Percentiles rank a stretch among this genome's conserved stretches.
These are phyloP conservation scores for Sebastes steindachneri DNA, from an alignment of 2,797 vertebrate genomes.

Conservation along the genomic window DNA sequence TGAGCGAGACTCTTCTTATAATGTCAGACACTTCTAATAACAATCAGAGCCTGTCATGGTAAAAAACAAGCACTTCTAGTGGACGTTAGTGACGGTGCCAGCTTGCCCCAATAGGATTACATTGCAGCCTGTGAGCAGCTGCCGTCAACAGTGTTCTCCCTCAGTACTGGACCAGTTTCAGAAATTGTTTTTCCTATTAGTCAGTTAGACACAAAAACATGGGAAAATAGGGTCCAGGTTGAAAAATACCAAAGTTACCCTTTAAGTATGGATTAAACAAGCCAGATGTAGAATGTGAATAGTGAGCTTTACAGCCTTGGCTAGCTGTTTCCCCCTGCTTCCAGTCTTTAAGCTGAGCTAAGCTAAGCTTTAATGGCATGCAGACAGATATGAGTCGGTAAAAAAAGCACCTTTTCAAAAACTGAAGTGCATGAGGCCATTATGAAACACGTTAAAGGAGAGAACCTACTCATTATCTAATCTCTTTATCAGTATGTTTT, in stretches of 20 bases:
- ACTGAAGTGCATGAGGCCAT: neutral
- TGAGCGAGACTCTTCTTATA: neutral
- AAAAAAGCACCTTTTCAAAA: neutral
- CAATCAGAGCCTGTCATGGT: neutral
- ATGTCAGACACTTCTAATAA: neutral
- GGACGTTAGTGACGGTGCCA: neutral
- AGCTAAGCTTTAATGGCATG: neutral
- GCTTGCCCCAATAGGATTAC: neutral
- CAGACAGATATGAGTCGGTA: neutral
- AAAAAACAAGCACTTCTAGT: neutral
- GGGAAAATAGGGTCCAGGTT: rapidly evolving
- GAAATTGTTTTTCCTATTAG: no score
- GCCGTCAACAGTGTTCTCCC: neutral
- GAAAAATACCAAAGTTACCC: neutral
- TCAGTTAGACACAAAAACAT: no score
- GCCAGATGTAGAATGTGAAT: neutral
- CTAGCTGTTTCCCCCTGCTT: no score
- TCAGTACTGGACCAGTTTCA: neutral
- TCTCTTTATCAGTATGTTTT: neutral
- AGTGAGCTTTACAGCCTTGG: neutral
- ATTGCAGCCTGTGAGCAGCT: neutral
- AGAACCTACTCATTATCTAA: neutral
- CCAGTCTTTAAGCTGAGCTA: neutral
- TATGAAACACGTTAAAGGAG: neutral
- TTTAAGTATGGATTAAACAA: neutral